Evolutionary conservation across 2,113 vertebrate genomes (phyloP).

Genomic region (Tympanuchus pallidicinctus): DNA sequence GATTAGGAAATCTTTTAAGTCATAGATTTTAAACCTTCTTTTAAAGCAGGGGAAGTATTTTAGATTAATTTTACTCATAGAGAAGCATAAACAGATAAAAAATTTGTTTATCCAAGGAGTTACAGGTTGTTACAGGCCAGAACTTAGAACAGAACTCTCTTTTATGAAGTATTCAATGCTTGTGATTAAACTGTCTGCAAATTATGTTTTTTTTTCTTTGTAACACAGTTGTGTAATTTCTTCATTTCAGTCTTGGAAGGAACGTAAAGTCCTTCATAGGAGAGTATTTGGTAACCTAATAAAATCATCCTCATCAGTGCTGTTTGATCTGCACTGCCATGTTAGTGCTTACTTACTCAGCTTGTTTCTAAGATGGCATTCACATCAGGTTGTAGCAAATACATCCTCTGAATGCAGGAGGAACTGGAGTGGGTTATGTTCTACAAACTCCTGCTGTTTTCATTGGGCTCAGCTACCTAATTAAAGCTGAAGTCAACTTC

Average conservation of each 20-base stretch:
- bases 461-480: conserved; percentile 7
- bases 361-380: not conserved
- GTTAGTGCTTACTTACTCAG: not conserved
- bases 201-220: not conserved
- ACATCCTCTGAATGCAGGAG: not conserved
- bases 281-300: not conserved
- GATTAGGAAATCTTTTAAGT: conserved; percentile 37
- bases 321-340: not conserved
- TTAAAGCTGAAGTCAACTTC: conserved; percentile 49
- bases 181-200: not conserved
- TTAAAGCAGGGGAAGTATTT: not conserved
- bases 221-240: not conserved
- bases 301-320: not conserved
- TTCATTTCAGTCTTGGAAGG: not conserved
- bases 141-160: not conserved
- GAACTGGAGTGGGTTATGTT: not conserved
- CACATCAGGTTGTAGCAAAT: conserved; percentile 6
- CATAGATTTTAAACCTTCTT: not conserved
- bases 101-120: conserved; percentile 13
- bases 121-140: not conserved
- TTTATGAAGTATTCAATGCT: not conserved
- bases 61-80: not conserved
- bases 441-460: not conserved
- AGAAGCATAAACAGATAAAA: not conserved
- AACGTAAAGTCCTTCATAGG: not conserved